Percentiles rank a stretch among this genome's conserved stretches.
phyloP scores from a whole-genome alignment of 1,140 invertebrate genomes.

The Drosophila cardini region DNA sequence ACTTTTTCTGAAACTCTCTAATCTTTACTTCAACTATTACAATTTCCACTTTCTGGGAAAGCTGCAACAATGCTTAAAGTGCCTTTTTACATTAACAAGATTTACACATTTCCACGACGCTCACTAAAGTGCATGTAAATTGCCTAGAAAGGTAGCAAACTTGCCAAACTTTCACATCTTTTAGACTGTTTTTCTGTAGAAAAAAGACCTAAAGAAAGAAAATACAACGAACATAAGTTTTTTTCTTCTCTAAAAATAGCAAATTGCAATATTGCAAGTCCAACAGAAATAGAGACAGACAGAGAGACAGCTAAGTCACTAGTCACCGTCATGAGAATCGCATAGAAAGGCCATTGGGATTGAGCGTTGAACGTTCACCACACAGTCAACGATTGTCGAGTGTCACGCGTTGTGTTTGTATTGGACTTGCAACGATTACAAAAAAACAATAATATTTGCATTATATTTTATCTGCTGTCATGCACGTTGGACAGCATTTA shows the following conservation, averaged over 20 bases:
- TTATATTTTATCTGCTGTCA: slow-evolving; percentile 66
- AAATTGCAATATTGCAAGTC: slow-evolving; percentile 36
- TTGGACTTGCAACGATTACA: slow-evolving; percentile 43
- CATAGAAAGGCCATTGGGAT: slow-evolving; percentile 24
- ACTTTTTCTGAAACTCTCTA: too few relatives aligned
- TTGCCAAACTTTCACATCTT: slow-evolving; percentile 41
- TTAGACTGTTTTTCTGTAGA: slow-evolving; percentile 10
- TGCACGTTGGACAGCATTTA: slow-evolving; percentile 56
- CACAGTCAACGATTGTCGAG: slow-evolving; percentile 13
- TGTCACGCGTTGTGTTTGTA: slow-evolving; percentile 43
- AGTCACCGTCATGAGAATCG: slow-evolving; percentile 37
- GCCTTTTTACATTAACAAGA: slow-evolving; percentile 18
- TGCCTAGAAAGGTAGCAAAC: slow-evolving; percentile 47
- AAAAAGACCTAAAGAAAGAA: background rate
- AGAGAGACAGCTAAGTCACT: slow-evolving; percentile 16
- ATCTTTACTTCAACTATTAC: slow-evolving; percentile 2
- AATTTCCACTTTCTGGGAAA: slow-evolving; percentile 6
- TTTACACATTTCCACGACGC: slow-evolving; percentile 3
- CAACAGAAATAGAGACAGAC: background rate
- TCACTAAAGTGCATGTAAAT: slow-evolving; percentile 30
- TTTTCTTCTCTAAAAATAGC: slow-evolving; percentile 5
- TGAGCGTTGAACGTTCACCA: slow-evolving; percentile 23
- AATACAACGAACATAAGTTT: slow-evolving; percentile 12
- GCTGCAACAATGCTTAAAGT: slow-evolving; percentile 19
- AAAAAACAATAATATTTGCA: slow-evolving; percentile 50